A percentile compares a stretch with the other conserved stretches of the same genome.
Conservation (phyloP, 2,888 invertebrate species). For the Lissocephala sabroskyi region DNA sequence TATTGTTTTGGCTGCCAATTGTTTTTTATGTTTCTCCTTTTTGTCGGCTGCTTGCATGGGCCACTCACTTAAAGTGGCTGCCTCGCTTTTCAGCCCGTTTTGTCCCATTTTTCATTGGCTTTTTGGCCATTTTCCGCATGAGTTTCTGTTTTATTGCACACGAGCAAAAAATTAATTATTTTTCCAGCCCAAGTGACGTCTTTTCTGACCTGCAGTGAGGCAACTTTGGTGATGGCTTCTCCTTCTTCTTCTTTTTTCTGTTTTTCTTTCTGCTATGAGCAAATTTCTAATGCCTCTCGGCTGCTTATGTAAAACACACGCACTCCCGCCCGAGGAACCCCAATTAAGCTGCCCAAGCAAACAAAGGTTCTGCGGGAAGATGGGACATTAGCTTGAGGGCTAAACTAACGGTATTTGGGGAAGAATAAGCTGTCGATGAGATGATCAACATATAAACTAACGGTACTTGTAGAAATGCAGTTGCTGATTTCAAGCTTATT, state of each 20-base stretch:
- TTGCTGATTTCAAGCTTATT: too few species aligned
- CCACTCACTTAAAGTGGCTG: too few species aligned
- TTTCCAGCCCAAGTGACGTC: not conserved
- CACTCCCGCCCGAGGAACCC: too few species aligned
- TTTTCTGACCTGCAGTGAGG: not conserved
- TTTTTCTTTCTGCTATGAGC: not conserved
- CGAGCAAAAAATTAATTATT: constrained; percentile 6
- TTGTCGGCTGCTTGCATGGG: not conserved
- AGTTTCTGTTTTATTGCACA: constrained; percentile 4
- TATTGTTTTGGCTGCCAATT: not conserved
- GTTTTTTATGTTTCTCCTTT: not conserved
- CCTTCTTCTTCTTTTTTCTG: not conserved
- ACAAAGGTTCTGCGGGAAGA: too few species aligned
- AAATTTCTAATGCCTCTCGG: not conserved
- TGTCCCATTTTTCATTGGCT: not conserved
- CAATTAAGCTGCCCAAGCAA: too few species aligned
- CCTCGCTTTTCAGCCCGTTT: not conserved
- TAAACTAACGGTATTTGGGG: too few species aligned
- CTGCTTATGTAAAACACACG: not conserved
- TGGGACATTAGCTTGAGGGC: too few species aligned
- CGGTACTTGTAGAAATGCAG: too few species aligned
- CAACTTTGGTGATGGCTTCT: not conserved
- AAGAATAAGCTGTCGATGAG: too few species aligned
- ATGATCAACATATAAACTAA: too few species aligned
- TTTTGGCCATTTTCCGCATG: too few species aligned